Evolutionary conservation across 2,888 invertebrate species (phyloP).

Genomic region (Diplolepis rosae): DNA sequence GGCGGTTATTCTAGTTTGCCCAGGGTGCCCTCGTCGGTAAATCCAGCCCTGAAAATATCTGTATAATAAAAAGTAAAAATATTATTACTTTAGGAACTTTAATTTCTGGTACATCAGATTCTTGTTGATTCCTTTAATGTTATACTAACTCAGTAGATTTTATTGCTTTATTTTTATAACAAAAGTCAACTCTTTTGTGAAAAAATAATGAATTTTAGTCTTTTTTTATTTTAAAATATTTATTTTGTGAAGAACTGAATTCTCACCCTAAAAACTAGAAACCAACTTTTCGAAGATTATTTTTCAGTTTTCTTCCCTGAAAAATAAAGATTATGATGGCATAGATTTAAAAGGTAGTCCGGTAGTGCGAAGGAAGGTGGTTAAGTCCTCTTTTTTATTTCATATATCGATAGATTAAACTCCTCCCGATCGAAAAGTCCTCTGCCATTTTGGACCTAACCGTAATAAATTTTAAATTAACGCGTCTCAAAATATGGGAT

Average conservation of each 20-base stretch:
- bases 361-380: no score
- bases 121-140: background rate
- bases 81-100: background rate
- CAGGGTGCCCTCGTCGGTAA: no score
- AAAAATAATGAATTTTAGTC: background rate
- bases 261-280: background rate
- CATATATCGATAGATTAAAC: no score
- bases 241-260: background rate
- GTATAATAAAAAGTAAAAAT: no score
- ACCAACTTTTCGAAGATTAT: background rate
- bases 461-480: no score
- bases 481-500: no score
- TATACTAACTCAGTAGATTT: background rate
- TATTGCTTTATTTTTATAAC: background rate
- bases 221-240: background rate
- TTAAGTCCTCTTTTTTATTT: no score
- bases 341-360: no score
- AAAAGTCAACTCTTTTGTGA: background rate
- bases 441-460: no score
- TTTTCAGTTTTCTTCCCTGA: background rate
- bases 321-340: background rate
- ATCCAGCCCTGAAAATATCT: no score
- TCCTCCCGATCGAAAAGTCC: no score
- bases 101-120: background rate
- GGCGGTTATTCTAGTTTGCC: no score